Evolutionary conservation across 2,797 vertebrate species (phyloP).

Genomic region (Fringilla coelebs): DNA sequence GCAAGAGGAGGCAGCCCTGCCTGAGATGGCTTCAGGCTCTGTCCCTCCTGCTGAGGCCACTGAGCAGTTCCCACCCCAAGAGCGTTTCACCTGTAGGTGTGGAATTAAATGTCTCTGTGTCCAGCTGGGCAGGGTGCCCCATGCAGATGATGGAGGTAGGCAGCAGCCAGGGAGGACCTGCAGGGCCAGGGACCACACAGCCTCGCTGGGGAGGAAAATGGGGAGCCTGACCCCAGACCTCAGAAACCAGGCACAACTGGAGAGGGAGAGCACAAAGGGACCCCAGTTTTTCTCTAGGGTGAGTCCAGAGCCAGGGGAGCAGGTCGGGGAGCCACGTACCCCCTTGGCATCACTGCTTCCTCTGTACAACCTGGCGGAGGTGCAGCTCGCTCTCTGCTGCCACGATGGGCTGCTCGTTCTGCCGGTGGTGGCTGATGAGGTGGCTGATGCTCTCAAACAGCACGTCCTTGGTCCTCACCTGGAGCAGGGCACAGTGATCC

Average conservation of each 20-base stretch:
- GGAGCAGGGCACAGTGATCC: background rate
- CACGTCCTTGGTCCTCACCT: constrained; percentile 98
- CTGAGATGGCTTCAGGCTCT: accelerated
- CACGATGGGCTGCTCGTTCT: constrained; percentile 92
- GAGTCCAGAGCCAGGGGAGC: background rate
- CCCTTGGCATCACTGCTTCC: constrained; percentile 77
- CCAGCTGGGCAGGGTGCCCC: background rate
- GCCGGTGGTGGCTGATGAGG: constrained; percentile 92
- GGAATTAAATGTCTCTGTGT: background rate
- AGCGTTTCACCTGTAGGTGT: accelerated
- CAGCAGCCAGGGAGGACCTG: background rate
- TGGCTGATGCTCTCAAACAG: constrained; percentile 97
- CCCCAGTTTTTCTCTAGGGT: background rate
- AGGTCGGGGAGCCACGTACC: background rate
- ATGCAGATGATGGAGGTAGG: background rate
- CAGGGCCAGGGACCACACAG: background rate
- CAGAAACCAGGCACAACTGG: background rate
- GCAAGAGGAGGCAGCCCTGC: background rate
- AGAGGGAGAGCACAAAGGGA: background rate
- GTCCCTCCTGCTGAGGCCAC: background rate
- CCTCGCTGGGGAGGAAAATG: accelerated
- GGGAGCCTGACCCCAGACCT: background rate
- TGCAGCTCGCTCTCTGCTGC: constrained; percentile 94
- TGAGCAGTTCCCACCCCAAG: background rate
- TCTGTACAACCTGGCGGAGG: constrained; percentile 87